Conservation (phyloP, 2,113 vertebrate genomes). For the Platysteira castanea region DNA sequence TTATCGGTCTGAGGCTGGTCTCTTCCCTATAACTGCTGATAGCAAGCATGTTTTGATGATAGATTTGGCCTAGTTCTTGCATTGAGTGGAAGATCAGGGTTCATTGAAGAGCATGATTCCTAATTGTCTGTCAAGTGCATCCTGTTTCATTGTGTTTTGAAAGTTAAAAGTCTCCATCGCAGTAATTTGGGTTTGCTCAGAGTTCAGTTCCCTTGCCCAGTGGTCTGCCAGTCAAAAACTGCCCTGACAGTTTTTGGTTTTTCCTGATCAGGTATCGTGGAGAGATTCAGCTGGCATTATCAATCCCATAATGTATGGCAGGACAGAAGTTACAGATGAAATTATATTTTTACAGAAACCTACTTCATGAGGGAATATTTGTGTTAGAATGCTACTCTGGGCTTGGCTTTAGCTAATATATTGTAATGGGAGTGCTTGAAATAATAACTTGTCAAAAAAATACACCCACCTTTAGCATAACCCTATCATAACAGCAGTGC, state of each 20-base stretch:
- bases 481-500: neutral
- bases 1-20: neutral
- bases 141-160: neutral
- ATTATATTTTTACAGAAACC: neutral
- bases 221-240: neutral
- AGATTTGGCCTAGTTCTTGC: neutral
- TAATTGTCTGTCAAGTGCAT: neutral
- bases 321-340: neutral
- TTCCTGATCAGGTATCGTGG: neutral
- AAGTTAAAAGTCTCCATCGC: neutral
- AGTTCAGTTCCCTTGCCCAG: neutral
- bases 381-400: neutral
- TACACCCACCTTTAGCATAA: neutral
- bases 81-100: neutral
- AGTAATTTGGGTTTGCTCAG: neutral
- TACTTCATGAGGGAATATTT: neutral
- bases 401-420: neutral
- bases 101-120: neutral
- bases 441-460: neutral
- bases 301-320: neutral
- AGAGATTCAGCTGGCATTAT: neutral
- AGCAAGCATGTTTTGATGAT: neutral
- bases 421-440: neutral
- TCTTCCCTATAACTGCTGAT: neutral
- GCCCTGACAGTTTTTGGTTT: neutral